Evolutionary conservation across 1,140 invertebrate genomes (phyloP), one percentile per base, ranked within the genome.

Genomic region (Holcopasites calliopsidis): DNA sequence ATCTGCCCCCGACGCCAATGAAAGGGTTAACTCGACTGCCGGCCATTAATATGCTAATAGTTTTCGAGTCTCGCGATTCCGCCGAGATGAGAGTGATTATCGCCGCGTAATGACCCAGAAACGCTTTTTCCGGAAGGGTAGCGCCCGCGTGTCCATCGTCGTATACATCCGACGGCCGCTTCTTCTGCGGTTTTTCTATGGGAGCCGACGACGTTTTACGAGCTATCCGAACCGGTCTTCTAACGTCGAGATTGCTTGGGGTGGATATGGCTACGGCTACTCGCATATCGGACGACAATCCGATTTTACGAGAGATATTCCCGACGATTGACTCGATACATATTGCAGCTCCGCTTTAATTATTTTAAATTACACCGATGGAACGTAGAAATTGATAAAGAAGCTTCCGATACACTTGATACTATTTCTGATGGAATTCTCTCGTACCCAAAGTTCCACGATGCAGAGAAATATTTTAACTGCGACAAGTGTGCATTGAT

Each of bases 11-110:
- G 85, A 87, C 87, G 86, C 86, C 87, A 89, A 91, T 91, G 91
- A 91, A 92, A 92, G 91, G 91, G 91, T 92, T 92, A 92, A 92
- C 90, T 91, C 80, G 87, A 91, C 91, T 91, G 89, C 88, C 90
- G 85, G 79, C 89, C 90, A 92, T 92, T 92, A 92, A 92, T 92
- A 92, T 92, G 91, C 90, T 92, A 92, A 92, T 92, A 92, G 91
- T 90, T 91, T 90, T 88, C 89, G 89, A 92, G 89, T 91, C 90
- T 91, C 86, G 83, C 88, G 89, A 91, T 90, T 90, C 88, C 87
- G 82, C 88, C 89, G 89, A 64, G 90, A 90, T 88, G 90, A 90
- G 87, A 90, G 89, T 90, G 89, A 91, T 92, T 91, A 91, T 91
- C 80, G 80, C 64, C 75, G 87, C 81, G 88, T 92, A 92, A 92